These are phyloP conservation scores for Molossus alvarezi DNA, from an alignment of 2,797 vertebrate genomes.

Conservation along the genomic window DNA sequence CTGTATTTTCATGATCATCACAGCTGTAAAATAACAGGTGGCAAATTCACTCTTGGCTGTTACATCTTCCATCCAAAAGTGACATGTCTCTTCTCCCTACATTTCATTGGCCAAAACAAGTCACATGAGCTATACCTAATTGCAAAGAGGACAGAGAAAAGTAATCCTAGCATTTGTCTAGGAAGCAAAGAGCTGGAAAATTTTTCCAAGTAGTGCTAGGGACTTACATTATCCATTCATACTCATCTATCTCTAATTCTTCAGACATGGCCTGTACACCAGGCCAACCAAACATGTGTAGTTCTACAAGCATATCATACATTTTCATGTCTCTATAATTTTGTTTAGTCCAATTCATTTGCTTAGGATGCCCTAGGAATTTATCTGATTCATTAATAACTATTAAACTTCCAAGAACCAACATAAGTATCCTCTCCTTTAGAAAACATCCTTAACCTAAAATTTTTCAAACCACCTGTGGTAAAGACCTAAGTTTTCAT, in stretches of 20 bases:
- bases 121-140: background rate
- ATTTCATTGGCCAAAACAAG: background rate
- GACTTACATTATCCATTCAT: background rate
- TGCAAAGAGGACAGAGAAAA: background rate
- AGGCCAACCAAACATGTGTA: background rate
- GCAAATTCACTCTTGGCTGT: background rate
- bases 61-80: background rate
- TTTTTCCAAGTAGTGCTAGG: background rate
- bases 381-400: background rate
- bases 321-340: background rate
- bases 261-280: background rate
- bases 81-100: background rate
- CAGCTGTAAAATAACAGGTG: background rate
- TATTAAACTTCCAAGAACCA: background rate
- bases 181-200: background rate
- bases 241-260: background rate
- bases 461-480: background rate
- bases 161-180: background rate
- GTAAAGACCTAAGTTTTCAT: background rate
- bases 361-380: background rate
- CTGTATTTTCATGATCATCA: background rate
- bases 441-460: background rate
- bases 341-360: background rate
- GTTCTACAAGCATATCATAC: background rate
- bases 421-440: background rate